These are phyloP conservation scores for Zaprionus davidi DNA, from an alignment of 1,140 invertebrate species.

Conservation along the genomic window DNA sequence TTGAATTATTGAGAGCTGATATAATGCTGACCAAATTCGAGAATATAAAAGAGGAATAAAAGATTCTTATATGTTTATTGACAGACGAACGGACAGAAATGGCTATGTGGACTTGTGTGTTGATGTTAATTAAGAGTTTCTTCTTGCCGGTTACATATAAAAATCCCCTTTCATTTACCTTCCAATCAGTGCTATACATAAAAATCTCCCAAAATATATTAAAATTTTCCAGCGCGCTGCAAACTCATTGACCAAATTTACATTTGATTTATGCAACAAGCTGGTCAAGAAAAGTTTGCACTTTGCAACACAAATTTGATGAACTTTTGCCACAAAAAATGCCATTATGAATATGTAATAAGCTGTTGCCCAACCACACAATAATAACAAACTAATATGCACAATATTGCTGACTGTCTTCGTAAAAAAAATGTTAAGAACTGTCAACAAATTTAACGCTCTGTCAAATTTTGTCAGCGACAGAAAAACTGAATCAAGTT, in stretches of 20 bases:
- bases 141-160: no score
- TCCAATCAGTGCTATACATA: not conserved
- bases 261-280: slow-evolving; percentile 19
- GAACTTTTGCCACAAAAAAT: slow-evolving; percentile 11
- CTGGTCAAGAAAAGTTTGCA: slow-evolving; percentile 2
- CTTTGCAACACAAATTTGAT: slow-evolving; percentile 5
- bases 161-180: not conserved
- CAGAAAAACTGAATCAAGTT: slow-evolving; percentile 30
- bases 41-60: no score
- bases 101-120: no score
- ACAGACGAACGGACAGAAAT: no score
- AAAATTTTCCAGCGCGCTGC: not conserved
- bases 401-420: slow-evolving; percentile 22
- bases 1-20: no score
- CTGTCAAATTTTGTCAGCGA: slow-evolving; percentile 33
- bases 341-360: slow-evolving; percentile 32
- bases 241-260: slow-evolving; percentile 2
- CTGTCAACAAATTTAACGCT: slow-evolving; percentile 32
- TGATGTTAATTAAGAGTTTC: no score
- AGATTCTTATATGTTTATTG: no score
- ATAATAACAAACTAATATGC: slow-evolving; percentile 13
- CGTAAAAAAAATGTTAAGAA: slow-evolving; percentile 18
- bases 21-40: no score
- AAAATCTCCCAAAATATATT: not conserved
- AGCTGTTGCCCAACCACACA: slow-evolving; percentile 14